phyloP scores from a whole-genome alignment of 2,797 vertebrate genomes.

The Coregonus sp. region DNA sequence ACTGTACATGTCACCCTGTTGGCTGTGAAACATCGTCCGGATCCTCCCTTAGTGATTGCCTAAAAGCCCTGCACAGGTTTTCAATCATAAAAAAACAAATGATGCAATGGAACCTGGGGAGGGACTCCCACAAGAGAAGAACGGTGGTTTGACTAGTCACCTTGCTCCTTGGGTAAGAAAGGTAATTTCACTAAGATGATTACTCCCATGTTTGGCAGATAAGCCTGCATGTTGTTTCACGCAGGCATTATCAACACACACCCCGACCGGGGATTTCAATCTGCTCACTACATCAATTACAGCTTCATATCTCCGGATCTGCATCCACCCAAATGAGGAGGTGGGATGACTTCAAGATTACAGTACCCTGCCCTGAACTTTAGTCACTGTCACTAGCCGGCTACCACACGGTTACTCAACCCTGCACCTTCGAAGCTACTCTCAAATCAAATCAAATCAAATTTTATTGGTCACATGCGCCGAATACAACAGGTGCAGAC shows the following conservation, averaged over 20 bases:
- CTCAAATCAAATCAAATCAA: too few relatives aligned
- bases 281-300: conserved; percentile 42
- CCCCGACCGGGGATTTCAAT: conserved; percentile 12
- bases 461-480: too few relatives aligned
- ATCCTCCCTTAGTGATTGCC: conserved; percentile 20
- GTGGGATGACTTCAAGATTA: neutral
- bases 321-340: conserved; percentile 36
- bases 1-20: conserved; percentile 8
- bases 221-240: conserved; percentile 59
- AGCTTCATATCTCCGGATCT: conserved; percentile 34
- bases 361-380: neutral
- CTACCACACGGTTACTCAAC: too few relatives aligned
- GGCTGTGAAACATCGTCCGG: neutral
- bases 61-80: conserved; percentile 32
- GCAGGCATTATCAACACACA: conserved; percentile 37
- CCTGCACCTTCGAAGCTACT: too few relatives aligned
- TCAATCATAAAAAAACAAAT: conserved; percentile 28
- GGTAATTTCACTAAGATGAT: conserved; percentile 49
- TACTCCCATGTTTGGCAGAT: conserved; percentile 51
- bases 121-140: conserved; percentile 28
- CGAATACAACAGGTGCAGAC: too few relatives aligned
- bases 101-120: conserved; percentile 17
- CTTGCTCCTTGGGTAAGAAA: conserved; percentile 35
- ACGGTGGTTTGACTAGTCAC: conserved; percentile 42
- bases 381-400: too few relatives aligned